These are phyloP conservation scores for Lasioglossum oenotherae DNA, from an alignment of 2,888 invertebrate species.

Conservation along the genomic window DNA sequence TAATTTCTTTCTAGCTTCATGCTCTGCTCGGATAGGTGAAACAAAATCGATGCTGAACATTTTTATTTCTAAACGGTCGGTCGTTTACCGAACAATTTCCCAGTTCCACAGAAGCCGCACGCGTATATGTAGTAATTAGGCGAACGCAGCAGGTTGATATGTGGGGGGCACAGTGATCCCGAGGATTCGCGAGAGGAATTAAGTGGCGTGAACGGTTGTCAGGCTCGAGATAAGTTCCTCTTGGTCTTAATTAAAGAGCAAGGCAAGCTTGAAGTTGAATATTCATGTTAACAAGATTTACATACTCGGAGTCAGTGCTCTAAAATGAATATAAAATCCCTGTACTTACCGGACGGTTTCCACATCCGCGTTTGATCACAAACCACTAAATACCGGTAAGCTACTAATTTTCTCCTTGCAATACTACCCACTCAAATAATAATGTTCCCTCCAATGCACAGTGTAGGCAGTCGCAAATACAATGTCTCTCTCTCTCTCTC, in stretches of 20 bases:
- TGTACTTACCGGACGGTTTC: not conserved
- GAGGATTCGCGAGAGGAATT: not conserved
- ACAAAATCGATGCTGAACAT: too few relatives aligned
- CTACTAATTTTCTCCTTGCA: not conserved
- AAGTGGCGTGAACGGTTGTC: constrained; percentile 17
- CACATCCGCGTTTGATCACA: not conserved
- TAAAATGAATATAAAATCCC: not conserved
- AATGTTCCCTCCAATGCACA: not conserved
- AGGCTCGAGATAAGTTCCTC: constrained; percentile 6
- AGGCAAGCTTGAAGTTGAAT: constrained; percentile 9
- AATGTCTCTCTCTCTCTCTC: not conserved
- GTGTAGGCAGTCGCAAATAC: not conserved
- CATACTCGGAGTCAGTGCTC: not conserved
- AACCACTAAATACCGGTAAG: not conserved
- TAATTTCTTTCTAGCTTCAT: too few relatives aligned
- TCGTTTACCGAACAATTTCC: not conserved
- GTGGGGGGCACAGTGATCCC: not conserved
- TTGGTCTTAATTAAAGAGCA: constrained; percentile 9
- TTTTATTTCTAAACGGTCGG: not conserved
- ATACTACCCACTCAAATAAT: not conserved
- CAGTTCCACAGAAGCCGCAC: not conserved
- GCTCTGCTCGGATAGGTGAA: too few relatives aligned
- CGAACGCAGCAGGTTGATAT: not conserved
- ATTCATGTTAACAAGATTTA: constrained; percentile 3
- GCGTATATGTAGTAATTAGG: not conserved